Conservation (phyloP, 1,140 invertebrate genomes). For the Scylla paramamosain region DNA sequence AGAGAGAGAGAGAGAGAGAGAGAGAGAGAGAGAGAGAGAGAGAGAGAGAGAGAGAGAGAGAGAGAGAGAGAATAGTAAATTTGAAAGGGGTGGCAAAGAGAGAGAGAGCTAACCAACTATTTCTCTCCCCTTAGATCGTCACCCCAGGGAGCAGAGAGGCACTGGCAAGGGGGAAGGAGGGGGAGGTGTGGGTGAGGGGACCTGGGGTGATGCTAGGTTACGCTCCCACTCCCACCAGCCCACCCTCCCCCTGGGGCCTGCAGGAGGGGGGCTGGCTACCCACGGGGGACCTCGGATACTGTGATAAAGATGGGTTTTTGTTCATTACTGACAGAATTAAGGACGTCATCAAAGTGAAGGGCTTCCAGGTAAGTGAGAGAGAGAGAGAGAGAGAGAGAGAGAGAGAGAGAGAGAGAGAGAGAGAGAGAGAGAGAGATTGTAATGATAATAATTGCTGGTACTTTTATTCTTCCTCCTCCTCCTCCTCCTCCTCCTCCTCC, state of each 20-base stretch:
- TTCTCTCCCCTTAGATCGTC: constrained; percentile 77
- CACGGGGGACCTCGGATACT: constrained; percentile 81
- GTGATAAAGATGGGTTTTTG: constrained; percentile 75
- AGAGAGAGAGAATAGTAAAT: too few species aligned
- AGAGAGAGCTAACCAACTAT: too few species aligned
- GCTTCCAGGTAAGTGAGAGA: constrained; percentile 48
- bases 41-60: too few species aligned
- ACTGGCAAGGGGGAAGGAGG: constrained; percentile 84
- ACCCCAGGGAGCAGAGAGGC: constrained; percentile 84
- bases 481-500: constrained; percentile 16
- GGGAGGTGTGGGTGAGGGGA: constrained; percentile 88
- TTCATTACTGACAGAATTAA: constrained; percentile 77
- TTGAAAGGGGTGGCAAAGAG: too few species aligned
- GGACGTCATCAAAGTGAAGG: constrained; percentile 71
- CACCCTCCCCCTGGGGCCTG: constrained; percentile 79
- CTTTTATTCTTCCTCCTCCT: not conserved
- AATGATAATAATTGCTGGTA: too few species aligned
- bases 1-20: too few species aligned
- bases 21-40: too few species aligned
- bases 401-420: too few species aligned
- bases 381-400: too few species aligned
- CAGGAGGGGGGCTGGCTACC: constrained; percentile 81
- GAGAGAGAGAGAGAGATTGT: too few species aligned
- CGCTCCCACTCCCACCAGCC: constrained; percentile 80
- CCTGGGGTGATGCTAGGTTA: constrained; percentile 81